Evolutionary conservation across 2,888 invertebrate species (phyloP).

Genomic region (Macaria notata): DNA sequence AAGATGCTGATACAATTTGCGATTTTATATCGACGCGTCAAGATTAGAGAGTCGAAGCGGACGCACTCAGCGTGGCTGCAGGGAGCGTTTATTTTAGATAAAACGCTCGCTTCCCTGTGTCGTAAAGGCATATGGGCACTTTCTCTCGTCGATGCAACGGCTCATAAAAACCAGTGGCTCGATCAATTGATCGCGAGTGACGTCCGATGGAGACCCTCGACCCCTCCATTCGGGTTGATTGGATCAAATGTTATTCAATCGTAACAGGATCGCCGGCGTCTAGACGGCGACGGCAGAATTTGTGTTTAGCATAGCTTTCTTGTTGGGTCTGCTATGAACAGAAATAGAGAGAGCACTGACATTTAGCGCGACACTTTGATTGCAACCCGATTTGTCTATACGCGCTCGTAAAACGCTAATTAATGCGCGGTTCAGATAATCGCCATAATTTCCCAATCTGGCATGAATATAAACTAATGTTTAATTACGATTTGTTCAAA

Average conservation of each 20-base stretch:
- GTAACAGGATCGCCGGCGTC: conserved; percentile 67
- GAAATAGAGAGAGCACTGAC: conserved; percentile 78
- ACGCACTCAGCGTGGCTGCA: not conserved
- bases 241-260: conserved; percentile 80
- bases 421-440: not conserved
- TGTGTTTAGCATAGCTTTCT: conserved; percentile 76
- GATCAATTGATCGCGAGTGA: conserved; percentile 61
- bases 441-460: not conserved
- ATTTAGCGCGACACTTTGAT: conserved; percentile 67
- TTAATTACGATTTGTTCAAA: too few relatives aligned
- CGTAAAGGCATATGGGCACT: conserved; percentile 35
- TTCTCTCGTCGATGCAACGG: conserved; percentile 40
- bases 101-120: conserved; percentile 24
- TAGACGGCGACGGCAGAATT: conserved; percentile 78
- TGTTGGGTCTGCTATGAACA: conserved; percentile 70
- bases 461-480: not conserved
- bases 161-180: conserved; percentile 47
- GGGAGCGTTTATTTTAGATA: conserved; percentile 9
- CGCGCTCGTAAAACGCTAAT: conserved; percentile 50
- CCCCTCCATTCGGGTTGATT: conserved; percentile 74
- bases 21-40: conserved; percentile 1
- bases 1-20: not conserved
- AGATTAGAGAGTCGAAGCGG: not conserved
- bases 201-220: conserved; percentile 63
- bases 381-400: conserved; percentile 63